Evolutionary conservation across 2,797 vertebrate species (phyloP).

Genomic region (Aplochiton taeniatus): DNA sequence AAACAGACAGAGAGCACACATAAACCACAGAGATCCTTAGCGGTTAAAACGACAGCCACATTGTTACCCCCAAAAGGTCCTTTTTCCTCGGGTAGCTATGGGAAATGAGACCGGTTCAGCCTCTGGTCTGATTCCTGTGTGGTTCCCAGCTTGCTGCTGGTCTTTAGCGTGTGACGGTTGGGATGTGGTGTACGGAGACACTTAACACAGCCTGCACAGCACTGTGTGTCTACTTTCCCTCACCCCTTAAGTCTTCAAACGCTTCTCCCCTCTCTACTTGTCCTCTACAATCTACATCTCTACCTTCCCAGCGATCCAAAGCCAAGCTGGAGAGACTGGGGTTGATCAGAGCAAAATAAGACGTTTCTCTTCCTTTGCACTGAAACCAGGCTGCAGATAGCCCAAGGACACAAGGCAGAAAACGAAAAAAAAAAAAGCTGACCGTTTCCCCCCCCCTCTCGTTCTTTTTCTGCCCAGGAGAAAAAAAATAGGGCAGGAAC

Average conservation of each 20-base stretch:
- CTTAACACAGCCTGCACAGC: constrained; percentile 30
- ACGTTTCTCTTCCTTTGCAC: constrained; percentile 50
- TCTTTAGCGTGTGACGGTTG: too few relatives aligned
- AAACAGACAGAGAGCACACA: constrained; percentile 28
- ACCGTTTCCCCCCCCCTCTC: constrained; percentile 46
- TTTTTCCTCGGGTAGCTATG: too few relatives aligned
- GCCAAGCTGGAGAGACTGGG: constrained; percentile 32
- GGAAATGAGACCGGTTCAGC: too few relatives aligned
- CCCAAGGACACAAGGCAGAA: constrained; percentile 59
- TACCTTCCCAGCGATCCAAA: constrained; percentile 32
- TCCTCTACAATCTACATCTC: background rate
- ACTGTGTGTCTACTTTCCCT: constrained; percentile 11
- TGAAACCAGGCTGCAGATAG: constrained; percentile 63
- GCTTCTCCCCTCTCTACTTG: constrained; percentile 6
- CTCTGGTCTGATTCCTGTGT: too few relatives aligned
- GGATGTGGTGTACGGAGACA: too few relatives aligned
- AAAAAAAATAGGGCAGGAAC: constrained; percentile 39
- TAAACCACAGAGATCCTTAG: too few relatives aligned
- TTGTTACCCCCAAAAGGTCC: too few relatives aligned
- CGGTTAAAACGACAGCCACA: too few relatives aligned
- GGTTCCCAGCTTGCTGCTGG: too few relatives aligned
- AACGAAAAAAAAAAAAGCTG: constrained; percentile 59
- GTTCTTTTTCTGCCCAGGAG: constrained; percentile 33
- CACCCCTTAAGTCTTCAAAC: constrained; percentile 18
- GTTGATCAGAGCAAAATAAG: constrained; percentile 61